Percentiles rank a stretch among this genome's conserved stretches.
Evolutionary conservation across 37 sponge, comb jelly and placozoan genomes (phyloP).

Genomic region (Ephydatia muelleri): DNA sequence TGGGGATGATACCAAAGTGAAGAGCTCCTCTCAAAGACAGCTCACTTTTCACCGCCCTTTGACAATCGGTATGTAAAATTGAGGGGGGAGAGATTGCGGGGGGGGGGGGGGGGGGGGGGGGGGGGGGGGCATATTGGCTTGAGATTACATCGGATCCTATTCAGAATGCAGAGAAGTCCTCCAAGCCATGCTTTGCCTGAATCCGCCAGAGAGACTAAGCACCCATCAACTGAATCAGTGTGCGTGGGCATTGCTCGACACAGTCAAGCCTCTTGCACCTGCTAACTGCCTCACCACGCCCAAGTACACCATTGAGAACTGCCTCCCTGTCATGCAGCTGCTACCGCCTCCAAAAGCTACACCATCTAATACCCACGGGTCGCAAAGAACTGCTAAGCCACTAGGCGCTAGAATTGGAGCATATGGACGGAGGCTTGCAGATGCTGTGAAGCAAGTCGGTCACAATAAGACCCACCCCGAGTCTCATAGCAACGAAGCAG

Average conservation of each 20-base stretch:
- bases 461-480: not conserved
- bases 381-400: conserved; percentile 10
- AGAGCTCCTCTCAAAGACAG: conserved; percentile 32
- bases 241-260: conserved; percentile 26
- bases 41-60: conserved; percentile 48
- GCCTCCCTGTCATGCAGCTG: no score
- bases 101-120: no score
- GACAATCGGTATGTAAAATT: conserved; percentile 25
- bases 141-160: not conserved
- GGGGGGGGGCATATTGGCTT: not conserved
- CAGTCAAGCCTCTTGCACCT: conserved; percentile 20
- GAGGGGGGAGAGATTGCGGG: no score
- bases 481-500: no score
- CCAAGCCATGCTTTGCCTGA: conserved; percentile 11
- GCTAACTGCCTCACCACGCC: not conserved
- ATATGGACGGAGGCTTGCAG: conserved; percentile 32
- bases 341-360: no score
- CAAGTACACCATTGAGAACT: conserved; percentile 57
- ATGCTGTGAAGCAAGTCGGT: conserved; percentile 21
- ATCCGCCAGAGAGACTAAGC: conserved; percentile 7
- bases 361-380: not conserved
- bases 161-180: conserved; percentile 42
- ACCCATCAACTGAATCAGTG: conserved; percentile 1
- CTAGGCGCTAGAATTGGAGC: conserved; percentile 29
- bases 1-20: conserved; percentile 79